phyloP scores from a whole-genome alignment of 2,113 vertebrate species.

The Gavialis gangeticus region DNA sequence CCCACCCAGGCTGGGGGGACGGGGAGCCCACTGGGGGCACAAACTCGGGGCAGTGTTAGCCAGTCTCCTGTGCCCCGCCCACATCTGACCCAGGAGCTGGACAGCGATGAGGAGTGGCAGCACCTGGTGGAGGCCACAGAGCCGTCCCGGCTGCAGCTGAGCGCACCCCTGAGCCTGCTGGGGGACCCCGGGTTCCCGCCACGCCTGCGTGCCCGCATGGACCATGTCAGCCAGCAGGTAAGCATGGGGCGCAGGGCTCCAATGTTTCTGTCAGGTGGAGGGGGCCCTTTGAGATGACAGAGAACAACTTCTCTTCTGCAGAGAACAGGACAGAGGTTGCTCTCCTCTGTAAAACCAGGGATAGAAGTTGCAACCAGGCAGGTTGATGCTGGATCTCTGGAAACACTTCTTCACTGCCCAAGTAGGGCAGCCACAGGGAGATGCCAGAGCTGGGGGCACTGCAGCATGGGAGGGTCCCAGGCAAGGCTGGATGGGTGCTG shows the following conservation, averaged over 20 bases:
- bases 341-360: neutral
- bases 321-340: too few species aligned
- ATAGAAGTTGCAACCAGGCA: neutral
- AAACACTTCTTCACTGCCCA: too few species aligned
- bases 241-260: neutral
- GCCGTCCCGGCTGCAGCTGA: constrained; percentile 63
- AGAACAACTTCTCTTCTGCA: too few species aligned
- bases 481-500: neutral
- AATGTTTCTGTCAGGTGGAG: neutral
- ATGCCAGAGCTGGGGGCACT: too few species aligned
- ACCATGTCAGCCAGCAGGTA: constrained; percentile 84
- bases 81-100: constrained; percentile 75
- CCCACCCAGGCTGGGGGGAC: neutral
- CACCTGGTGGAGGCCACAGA: constrained; percentile 75
- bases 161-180: constrained; percentile 65
- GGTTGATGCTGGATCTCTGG: too few species aligned
- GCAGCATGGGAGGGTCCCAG: too few species aligned
- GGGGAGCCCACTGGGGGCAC: neutral
- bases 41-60: neutral
- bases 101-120: constrained; percentile 88
- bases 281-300: neutral
- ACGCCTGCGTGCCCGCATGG: constrained; percentile 77
- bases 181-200: constrained; percentile 75
- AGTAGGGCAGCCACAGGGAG: too few species aligned
- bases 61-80: neutral